These are phyloP conservation scores for Elachura formosa DNA, from an alignment of 2,113 vertebrate genomes.

Conservation along the genomic window DNA sequence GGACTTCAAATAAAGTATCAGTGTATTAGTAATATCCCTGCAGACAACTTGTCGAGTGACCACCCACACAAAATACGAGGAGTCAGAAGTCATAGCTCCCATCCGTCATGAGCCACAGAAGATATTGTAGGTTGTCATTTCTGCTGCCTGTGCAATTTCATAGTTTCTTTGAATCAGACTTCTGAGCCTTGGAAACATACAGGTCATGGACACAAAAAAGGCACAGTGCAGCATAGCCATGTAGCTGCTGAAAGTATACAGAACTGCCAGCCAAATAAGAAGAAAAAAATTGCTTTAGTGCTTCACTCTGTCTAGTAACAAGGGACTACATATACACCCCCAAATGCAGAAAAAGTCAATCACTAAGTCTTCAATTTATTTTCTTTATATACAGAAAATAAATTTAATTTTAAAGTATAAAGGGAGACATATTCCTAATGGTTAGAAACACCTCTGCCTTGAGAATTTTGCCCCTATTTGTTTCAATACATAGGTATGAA, in stretches of 20 bases:
- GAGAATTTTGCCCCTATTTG: neutral
- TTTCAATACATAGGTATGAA: neutral
- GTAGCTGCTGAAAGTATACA: neutral
- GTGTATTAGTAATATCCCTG: neutral
- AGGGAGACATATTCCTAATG: neutral
- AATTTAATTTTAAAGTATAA: neutral
- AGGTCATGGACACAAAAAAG: neutral
- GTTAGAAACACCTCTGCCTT: neutral
- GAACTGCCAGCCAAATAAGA: neutral
- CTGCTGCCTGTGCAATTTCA: conserved; percentile 31
- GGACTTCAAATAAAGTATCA: conserved; percentile 30
- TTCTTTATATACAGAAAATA: neutral
- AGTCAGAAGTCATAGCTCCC: neutral
- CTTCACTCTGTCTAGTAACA: neutral
- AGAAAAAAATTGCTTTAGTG: neutral
- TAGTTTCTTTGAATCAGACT: neutral
- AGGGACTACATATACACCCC: neutral
- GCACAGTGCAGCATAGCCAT: neutral
- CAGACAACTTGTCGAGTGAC: conserved; percentile 33
- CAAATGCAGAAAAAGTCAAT: neutral
- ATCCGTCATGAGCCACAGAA: neutral
- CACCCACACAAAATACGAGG: conserved; percentile 24
- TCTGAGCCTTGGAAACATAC: neutral
- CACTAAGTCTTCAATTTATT: neutral
- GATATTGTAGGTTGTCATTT: neutral